phyloP scores from a whole-genome alignment of 2,113 vertebrate genomes.

The Vidua chalybeata region DNA sequence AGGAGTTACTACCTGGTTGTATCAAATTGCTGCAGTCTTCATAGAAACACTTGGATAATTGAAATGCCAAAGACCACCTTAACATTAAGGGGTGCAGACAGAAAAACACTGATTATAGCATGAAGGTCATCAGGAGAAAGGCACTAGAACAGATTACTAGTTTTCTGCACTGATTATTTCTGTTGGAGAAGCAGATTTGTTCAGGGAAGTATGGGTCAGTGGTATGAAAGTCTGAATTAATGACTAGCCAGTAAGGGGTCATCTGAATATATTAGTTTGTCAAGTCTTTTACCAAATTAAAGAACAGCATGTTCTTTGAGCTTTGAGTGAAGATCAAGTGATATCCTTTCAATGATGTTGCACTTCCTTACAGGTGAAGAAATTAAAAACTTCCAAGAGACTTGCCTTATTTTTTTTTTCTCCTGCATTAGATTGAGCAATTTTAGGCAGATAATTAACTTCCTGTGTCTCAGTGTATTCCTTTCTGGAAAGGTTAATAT shows the following conservation, averaged over 20 bases:
- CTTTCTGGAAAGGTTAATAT: not conserved
- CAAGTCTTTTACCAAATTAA: slow-evolving; percentile 20
- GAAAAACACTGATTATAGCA: not conserved
- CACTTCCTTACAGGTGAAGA: not conserved
- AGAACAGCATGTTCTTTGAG: not conserved
- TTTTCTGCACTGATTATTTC: not conserved
- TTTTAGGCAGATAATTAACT: not conserved
- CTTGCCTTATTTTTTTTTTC: not conserved
- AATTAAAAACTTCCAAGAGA: not conserved
- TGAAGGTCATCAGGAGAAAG: not conserved
- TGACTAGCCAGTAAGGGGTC: not conserved
- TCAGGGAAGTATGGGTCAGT: not conserved
- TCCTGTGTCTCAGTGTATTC: not conserved
- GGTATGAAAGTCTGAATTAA: slow-evolving; percentile 15
- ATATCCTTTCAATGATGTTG: not conserved
- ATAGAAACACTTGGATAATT: not conserved
- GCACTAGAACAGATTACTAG: not conserved
- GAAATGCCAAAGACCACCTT: not conserved
- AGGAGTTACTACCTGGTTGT: not conserved
- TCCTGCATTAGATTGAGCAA: not conserved
- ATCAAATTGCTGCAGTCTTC: not conserved
- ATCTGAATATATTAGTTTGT: not conserved
- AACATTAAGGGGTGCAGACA: not conserved
- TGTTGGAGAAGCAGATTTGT: not conserved
- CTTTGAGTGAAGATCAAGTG: not conserved